Base-by-base conservation (phyloP, 2,113 vertebrate species). In the Rousettus leschenaultii region DNA sequence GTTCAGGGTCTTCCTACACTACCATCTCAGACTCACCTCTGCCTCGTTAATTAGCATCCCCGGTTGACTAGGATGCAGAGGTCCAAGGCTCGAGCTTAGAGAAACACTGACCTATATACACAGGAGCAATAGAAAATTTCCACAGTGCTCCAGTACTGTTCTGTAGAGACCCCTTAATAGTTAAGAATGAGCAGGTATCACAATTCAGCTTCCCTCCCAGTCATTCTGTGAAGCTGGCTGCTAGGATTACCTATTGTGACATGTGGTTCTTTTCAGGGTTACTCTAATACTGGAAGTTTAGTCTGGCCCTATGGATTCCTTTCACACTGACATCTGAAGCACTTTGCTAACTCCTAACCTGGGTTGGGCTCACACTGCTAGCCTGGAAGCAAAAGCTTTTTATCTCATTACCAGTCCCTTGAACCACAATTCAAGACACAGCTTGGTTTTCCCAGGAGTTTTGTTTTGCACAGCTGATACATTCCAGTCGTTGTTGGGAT, bases 401-500 rank as follows among this genome's bases (percentile, higher is more conserved):
- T 96, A 94, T 97, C 94, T 94, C 66, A 48, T 96, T 93, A 82
- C 71, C 53, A 88, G 75, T 89, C 95, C 61, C 94, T 95, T 96
- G 95, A 95, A 90, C 96, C 95, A 93, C 92, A 79, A 88, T 89
- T 59, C 88, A 95, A 91, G 95, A 66, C 78, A 28, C 28, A 51
- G 90, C 73, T 65, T 86, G 86, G 92, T 95, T 97, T 97, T 97
- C 97, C 96, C 96, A 97, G 97, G 97, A 93, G 97, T 97, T 98
- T 97, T 88, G 94, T 96, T 96, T 97, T 97, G 95, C 97, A 95
- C 89, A 92, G 85, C 95, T 95, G 96, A 94, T 86, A 82, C 97
- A 96, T 97, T 98, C 96, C 97, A 95, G 61, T 89, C 97, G 91
- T 96, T 94, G 92, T 26, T 97, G 91, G 82, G 77, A 92, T 94